A percentile compares a stretch with the other conserved stretches of the same genome.
These are phyloP conservation scores for Xiphias gladius DNA, from an alignment of 2,113 vertebrate species.

Conservation along the genomic window DNA sequence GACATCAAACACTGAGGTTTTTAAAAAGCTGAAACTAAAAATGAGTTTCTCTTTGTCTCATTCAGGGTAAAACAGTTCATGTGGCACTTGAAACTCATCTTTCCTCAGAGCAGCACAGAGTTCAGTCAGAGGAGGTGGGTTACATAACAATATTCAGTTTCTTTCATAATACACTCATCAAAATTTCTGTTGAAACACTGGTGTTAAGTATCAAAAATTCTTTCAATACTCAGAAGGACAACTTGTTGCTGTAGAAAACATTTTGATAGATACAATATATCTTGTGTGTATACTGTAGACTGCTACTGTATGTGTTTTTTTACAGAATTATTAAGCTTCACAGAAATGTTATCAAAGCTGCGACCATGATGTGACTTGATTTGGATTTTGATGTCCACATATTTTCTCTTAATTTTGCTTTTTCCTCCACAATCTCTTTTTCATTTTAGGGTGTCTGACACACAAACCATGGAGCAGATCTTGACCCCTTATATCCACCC, in stretches of 20 bases:
- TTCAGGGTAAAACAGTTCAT: slow-evolving; percentile 90
- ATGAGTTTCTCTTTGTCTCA: slow-evolving; percentile 45
- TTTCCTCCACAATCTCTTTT: slow-evolving; percentile 46
- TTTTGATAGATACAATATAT: background rate
- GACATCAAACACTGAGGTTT: slow-evolving; percentile 43
- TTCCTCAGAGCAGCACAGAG: slow-evolving; percentile 90
- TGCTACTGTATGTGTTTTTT: background rate
- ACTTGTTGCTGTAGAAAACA: background rate
- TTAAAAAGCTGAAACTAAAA: slow-evolving; percentile 44
- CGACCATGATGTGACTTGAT: background rate
- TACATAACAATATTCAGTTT: background rate
- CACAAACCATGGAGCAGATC: slow-evolving; percentile 87
- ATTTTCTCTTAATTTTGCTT: background rate
- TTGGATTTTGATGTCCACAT: background rate
- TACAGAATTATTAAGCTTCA: background rate
- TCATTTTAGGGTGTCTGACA: slow-evolving; percentile 87
- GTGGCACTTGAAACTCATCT: slow-evolving; percentile 95
- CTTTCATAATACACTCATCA: background rate
- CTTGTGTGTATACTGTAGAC: background rate
- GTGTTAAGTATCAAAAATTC: background rate
- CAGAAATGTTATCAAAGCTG: background rate
- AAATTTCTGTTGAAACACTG: background rate
- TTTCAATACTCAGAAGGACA: background rate
- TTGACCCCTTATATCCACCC: slow-evolving; percentile 91
- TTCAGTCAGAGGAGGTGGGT: slow-evolving; percentile 91